These are phyloP conservation scores for Erythrocercus mccallii DNA, from an alignment of 2,113 vertebrate species.

Conservation along the genomic window DNA sequence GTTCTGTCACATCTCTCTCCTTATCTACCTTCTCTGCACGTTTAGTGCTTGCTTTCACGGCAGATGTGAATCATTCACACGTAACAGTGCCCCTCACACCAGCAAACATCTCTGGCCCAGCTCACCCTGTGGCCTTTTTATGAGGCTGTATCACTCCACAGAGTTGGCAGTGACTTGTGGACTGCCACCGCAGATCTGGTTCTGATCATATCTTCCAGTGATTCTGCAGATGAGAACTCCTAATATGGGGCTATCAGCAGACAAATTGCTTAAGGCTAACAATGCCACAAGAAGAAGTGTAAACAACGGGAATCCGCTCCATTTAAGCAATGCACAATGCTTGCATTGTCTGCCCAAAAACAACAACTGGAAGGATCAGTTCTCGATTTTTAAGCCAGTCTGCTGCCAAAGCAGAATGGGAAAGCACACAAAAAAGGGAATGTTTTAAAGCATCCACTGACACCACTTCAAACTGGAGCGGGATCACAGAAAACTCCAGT, in stretches of 20 bases:
- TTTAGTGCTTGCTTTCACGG: not conserved
- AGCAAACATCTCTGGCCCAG: not conserved
- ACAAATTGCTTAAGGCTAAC: conserved; percentile 45
- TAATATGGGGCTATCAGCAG: conserved; percentile 61
- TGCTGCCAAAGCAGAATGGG: conserved; percentile 43
- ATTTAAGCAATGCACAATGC: conserved; percentile 33
- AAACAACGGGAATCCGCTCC: conserved; percentile 54
- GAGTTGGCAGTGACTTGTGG: conserved; percentile 24
- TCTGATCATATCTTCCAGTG: conserved; percentile 44
- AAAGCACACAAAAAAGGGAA: conserved; percentile 51
- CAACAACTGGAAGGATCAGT: conserved; percentile 26
- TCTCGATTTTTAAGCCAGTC: not conserved
- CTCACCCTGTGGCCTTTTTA: conserved; percentile 6
- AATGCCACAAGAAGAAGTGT: conserved; percentile 43
- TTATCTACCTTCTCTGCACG: not conserved
- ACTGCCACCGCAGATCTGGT: conserved; percentile 38
- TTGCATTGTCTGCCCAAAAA: conserved; percentile 49
- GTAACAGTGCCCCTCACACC: not conserved
- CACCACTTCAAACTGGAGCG: conserved; percentile 37
- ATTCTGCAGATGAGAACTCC: conserved; percentile 43
- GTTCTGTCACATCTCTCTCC: not conserved
- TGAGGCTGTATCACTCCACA: not conserved
- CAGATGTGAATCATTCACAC: not conserved
- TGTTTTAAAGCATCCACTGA: conserved; percentile 41
- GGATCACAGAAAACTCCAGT: conserved; percentile 18